Evolutionary conservation across 2,113 vertebrate species (phyloP), one percentile per base, ranked within the genome.

Genomic region (Guaruba guarouba): DNA sequence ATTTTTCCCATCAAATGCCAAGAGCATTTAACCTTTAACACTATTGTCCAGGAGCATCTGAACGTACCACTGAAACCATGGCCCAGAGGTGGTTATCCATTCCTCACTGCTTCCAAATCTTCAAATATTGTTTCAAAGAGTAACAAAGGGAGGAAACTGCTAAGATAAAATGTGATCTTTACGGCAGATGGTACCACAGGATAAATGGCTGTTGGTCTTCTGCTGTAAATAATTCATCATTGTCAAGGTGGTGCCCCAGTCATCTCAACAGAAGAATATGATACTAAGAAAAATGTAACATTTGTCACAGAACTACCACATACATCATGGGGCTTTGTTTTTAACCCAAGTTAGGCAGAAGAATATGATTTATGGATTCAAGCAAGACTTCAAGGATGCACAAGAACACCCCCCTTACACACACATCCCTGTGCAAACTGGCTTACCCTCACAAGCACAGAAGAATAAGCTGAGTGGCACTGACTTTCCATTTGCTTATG

Each of bases 11-110:
- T 94, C 88, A 96, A 96, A 95, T 41, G 95, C 73, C 93, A 93
- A 88, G 63, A 94, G 64, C 63, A 23, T 78, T 97, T 93, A 92
- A 95, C 95, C 94, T 97, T 95, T 94, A 86, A 64, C 93, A 69
- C 55, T 63, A 49, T 92, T 92, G 90, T 93, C 73, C 90, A 90
- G 51, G 44, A 94, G 64, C 59, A 90, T 90, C 90, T 94, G 90
- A 95, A 81, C 85, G 64, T 33, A 70, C 51, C 66, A 81, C 74
- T 74, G 83, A 86, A 96, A 82, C 46, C 52, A 59, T 22, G 62
- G 94, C 64, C 61, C 91, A 76, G 84, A 93, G 74, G 79, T 86
- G 74, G 92, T 90, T 84, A 69, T 88, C 84, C 82, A 43, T 93
- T 95, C 87, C 78, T 91, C 89, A 31, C 52, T 62, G 84, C 67